Evolutionary conservation across 2,797 vertebrate species (phyloP).

Genomic region (Tinamus major): DNA sequence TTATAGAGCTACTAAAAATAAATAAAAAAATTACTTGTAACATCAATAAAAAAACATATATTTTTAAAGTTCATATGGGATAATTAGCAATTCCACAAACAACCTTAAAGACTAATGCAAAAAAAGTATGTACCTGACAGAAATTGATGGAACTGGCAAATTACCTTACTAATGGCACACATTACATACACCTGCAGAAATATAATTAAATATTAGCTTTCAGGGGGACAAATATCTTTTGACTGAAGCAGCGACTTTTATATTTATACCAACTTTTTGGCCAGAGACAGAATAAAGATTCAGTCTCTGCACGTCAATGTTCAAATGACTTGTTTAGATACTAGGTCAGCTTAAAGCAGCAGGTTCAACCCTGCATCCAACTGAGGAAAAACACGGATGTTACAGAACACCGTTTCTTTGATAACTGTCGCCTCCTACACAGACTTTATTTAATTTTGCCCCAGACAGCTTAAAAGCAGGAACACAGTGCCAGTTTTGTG

Average conservation of each 20-base stretch:
- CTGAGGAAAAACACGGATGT: not conserved
- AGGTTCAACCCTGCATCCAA: slow-evolving; percentile 43
- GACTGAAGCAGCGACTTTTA: slow-evolving; percentile 76
- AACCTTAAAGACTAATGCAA: slow-evolving; percentile 81
- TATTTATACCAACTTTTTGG: slow-evolving; percentile 70
- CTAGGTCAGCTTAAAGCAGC: slow-evolving; percentile 52
- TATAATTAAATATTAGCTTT: slow-evolving; percentile 83
- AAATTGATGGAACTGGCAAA: slow-evolving; percentile 83
- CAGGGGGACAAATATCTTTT: slow-evolving; percentile 76
- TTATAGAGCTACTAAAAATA: slow-evolving; percentile 93
- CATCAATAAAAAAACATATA: slow-evolving; percentile 21
- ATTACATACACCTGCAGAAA: slow-evolving; percentile 83
- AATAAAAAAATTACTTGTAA: slow-evolving; percentile 32
- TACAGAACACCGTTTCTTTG: not conserved
- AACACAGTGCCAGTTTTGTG: slow-evolving; percentile 53
- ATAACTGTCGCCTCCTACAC: not conserved
- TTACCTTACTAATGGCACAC: slow-evolving; percentile 83
- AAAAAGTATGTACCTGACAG: slow-evolving; percentile 83
- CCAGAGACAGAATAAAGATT: slow-evolving; percentile 69
- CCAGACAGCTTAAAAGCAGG: slow-evolving; percentile 38
- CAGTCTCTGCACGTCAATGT: slow-evolving; percentile 37
- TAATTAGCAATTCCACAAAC: slow-evolving; percentile 79
- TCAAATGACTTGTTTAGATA: slow-evolving; percentile 57
- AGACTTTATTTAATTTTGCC: slow-evolving; percentile 46
- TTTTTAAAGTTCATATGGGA: slow-evolving; percentile 47